Percentiles rank a stretch among this genome's conserved stretches.
Evolutionary conservation across 1,140 invertebrate genomes (phyloP).

Genomic region (Aporrectodea caliginosa): DNA sequence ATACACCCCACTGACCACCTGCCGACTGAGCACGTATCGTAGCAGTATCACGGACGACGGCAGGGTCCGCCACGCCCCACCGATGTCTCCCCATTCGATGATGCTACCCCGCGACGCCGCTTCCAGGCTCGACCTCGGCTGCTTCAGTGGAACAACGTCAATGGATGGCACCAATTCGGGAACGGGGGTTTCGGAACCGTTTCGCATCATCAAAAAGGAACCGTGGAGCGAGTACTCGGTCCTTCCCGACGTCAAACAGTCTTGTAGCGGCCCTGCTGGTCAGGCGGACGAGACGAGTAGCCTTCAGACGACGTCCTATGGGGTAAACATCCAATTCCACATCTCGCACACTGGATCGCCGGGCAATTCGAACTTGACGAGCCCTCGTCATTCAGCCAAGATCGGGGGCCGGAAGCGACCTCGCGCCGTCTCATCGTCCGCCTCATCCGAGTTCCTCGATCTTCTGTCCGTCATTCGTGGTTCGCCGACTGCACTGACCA

Average conservation of each 20-base stretch:
- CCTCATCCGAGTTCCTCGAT: neutral
- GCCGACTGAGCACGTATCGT: neutral
- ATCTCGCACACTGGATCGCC: neutral
- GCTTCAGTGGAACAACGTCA: too few species aligned
- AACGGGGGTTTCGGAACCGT: neutral
- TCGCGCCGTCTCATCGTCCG: neutral
- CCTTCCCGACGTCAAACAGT: neutral
- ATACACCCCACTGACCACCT: neutral
- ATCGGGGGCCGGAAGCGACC: neutral
- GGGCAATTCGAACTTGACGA: neutral
- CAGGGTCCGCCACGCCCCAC: neutral
- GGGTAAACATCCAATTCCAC: neutral
- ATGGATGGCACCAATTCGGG: too few species aligned
- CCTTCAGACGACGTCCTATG: neutral
- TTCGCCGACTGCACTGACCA: neutral
- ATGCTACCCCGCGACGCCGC: neutral
- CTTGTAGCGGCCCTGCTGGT: neutral
- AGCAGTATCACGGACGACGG: neutral
- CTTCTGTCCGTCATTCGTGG: neutral
- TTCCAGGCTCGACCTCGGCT: too few species aligned
- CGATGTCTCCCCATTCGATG: neutral
- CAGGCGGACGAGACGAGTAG: neutral
- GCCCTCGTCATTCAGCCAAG: neutral
- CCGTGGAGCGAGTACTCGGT: neutral
- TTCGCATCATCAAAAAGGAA: neutral